A percentile compares a stretch with the other conserved stretches of the same genome.
Conservation (phyloP, 2,113 vertebrate genomes). For the Podilymbus podiceps region DNA sequence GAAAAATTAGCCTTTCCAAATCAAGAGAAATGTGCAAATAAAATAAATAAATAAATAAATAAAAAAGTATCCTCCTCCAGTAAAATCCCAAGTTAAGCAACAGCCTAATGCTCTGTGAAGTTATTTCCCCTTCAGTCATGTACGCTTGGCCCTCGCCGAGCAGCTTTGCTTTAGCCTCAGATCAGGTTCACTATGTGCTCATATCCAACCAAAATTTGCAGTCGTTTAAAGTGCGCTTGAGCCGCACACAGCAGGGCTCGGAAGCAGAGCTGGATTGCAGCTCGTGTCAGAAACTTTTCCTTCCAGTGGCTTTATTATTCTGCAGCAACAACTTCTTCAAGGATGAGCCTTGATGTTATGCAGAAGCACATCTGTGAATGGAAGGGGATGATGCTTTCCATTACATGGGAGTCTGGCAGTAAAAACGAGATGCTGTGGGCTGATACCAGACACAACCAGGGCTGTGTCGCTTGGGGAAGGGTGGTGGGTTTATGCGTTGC, state of each 20-base stretch:
- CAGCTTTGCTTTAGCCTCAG: neutral
- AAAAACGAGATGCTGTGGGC: neutral
- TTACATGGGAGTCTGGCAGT: neutral
- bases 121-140: neutral
- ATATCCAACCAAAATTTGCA: neutral
- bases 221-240: neutral
- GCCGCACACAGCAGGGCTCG: neutral
- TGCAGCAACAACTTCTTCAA: neutral
- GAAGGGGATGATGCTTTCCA: neutral
- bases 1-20: neutral
- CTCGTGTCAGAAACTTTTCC: neutral
- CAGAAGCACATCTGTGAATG: neutral
- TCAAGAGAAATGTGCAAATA: neutral
- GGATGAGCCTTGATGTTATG: neutral
- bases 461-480: neutral
- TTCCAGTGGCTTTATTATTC: neutral
- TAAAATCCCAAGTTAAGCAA: slow-evolving; percentile 34
- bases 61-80: neutral
- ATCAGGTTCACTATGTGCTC: neutral
- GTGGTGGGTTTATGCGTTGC: neutral
- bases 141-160: neutral
- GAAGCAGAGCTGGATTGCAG: neutral
- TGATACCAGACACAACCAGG: neutral
- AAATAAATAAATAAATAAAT: too few relatives aligned
- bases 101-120: neutral